phyloP scores from a whole-genome alignment of 1,140 invertebrate species.

The Acyrthosiphon pisum region DNA sequence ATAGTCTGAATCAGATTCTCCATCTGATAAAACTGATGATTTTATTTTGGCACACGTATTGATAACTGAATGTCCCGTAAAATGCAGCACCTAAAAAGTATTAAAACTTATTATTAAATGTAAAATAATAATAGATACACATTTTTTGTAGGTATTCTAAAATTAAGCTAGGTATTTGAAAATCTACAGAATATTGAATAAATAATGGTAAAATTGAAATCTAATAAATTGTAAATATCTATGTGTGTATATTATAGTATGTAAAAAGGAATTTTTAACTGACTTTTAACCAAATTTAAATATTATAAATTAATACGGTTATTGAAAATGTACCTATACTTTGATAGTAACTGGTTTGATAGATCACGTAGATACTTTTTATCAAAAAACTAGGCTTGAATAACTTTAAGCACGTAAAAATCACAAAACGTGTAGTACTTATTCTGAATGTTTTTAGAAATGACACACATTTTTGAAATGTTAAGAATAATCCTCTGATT shows the following conservation, averaged over 20 bases:
- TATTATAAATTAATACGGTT: neutral
- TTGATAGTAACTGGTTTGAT: neutral
- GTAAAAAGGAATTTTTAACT: neutral
- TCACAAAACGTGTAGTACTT: neutral
- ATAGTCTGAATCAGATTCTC: slow-evolving; percentile 57
- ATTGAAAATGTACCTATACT: neutral
- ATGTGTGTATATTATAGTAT: neutral
- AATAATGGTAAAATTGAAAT: neutral
- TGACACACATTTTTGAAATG: neutral
- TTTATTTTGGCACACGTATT: slow-evolving; percentile 61
- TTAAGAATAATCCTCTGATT: neutral
- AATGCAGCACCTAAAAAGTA: slow-evolving; percentile 83
- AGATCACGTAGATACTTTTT: neutral
- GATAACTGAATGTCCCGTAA: slow-evolving; percentile 77
- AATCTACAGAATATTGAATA: too few species aligned
- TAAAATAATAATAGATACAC: neutral
- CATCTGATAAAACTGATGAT: neutral
- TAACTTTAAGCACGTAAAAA: neutral
- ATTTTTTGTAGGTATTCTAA: neutral
- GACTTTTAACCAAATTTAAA: neutral
- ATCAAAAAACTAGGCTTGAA: neutral
- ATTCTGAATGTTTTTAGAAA: too few species aligned
- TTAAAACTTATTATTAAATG: neutral
- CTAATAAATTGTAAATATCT: neutral
- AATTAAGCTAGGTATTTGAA: too few species aligned